These are phyloP conservation scores for Sternarchorhynchus goeldii DNA, from an alignment of 2,797 vertebrate genomes.

Conservation along the genomic window DNA sequence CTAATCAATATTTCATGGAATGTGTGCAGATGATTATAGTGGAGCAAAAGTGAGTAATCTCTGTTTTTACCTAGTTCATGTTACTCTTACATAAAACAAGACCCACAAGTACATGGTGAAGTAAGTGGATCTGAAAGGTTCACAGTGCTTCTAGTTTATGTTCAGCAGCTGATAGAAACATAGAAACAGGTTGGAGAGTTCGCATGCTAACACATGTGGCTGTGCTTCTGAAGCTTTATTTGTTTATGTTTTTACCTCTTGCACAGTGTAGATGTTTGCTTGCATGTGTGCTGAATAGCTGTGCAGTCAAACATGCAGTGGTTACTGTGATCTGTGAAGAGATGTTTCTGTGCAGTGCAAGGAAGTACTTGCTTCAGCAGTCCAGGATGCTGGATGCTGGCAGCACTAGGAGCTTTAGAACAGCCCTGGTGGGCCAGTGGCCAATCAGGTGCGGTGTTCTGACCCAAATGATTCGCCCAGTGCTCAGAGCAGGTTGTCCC, in stretches of 20 bases:
- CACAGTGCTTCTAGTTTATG: not conserved
- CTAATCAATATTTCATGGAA: not conserved
- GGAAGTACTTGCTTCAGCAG: not conserved
- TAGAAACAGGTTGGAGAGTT: not conserved
- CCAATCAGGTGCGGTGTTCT: not conserved
- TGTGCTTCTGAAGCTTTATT: not conserved
- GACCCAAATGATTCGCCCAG: not conserved
- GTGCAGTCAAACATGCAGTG: not conserved
- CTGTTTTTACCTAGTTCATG: not conserved
- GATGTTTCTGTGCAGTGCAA: not conserved
- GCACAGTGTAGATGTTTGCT: slow-evolving; percentile 3
- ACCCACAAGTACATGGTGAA: not conserved
- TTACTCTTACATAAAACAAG: not conserved
- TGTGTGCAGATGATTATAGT: not conserved
- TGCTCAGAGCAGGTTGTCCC: not conserved
- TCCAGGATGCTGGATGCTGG: not conserved
- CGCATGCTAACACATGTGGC: not conserved
- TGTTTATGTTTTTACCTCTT: not conserved
- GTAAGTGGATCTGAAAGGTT: too few relatives aligned
- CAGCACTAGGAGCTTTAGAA: not conserved
- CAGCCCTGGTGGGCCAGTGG: slow-evolving; percentile 26
- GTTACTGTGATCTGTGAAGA: slow-evolving; percentile 4
- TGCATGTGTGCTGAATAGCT: slow-evolving; percentile 8
- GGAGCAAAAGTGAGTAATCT: slow-evolving; percentile 15
- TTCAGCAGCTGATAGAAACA: slow-evolving; percentile 14